These are phyloP conservation scores for Perca schrenkii DNA, from an alignment of 2,113 vertebrate species.

Conservation along the genomic window DNA sequence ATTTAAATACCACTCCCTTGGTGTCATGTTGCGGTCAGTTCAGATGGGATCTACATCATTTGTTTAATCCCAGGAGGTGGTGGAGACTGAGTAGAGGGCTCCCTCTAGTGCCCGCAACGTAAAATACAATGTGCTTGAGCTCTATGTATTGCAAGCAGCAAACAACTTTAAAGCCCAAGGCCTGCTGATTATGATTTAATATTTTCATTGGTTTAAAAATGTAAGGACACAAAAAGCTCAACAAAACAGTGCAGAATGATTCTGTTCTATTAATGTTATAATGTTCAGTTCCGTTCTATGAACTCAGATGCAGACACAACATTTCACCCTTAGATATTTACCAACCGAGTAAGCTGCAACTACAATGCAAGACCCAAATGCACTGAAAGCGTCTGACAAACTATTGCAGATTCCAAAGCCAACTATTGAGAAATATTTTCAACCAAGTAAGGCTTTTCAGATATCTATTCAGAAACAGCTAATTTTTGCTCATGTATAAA, in stretches of 20 bases:
- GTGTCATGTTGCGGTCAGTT: background rate
- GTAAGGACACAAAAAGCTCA: background rate
- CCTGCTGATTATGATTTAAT: background rate
- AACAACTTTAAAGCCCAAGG: background rate
- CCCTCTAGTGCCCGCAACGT: constrained; percentile 38
- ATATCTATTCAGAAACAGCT: background rate
- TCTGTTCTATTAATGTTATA: background rate
- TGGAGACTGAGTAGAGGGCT: background rate
- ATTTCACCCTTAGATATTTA: background rate
- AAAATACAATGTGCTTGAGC: background rate
- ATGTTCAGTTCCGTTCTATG: background rate
- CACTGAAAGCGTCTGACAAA: background rate
- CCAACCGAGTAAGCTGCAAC: background rate
- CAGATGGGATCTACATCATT: background rate
- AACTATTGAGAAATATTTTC: background rate
- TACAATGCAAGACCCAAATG: too few species aligned
- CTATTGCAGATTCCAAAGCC: background rate
- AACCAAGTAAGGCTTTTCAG: background rate
- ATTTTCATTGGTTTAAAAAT: background rate
- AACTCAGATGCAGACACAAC: background rate
- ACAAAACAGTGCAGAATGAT: background rate
- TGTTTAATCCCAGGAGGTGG: background rate
- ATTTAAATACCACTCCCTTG: background rate
- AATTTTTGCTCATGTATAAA: background rate
- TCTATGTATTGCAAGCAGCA: background rate